Percentiles rank a stretch among this genome's conserved stretches.
Evolutionary conservation across 1,140 invertebrate species (phyloP).

Genomic region (Caenorhabditis elegans): WBcel235 BX284602.5:10303001-10303500

Average conservation of each 20-base stretch:
- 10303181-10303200: not conserved
- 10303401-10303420: not conserved
- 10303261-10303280: constrained; percentile 40
- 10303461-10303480: constrained; percentile 97
- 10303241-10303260: constrained; percentile 64
- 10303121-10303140: constrained; percentile 5
- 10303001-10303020: not conserved
- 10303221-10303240: constrained; percentile 64
- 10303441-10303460: constrained; percentile 99
- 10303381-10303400: not conserved
- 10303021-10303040: not conserved
- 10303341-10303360: constrained; percentile 89
- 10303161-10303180: not conserved
- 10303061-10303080: not conserved
- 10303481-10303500: constrained; percentile 84
- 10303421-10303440: constrained; percentile 80
- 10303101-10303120: not conserved
- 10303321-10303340: constrained; percentile 99
- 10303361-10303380: constrained; percentile 83
- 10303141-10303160: not conserved
- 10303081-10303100: not conserved
- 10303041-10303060: not conserved
- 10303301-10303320: constrained; percentile 97
- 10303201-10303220: constrained; percentile 59
- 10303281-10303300: constrained; percentile 17